phyloP scores from a whole-genome alignment of 2,797 vertebrate species.

The Enteromius trimaculatus region DNA sequence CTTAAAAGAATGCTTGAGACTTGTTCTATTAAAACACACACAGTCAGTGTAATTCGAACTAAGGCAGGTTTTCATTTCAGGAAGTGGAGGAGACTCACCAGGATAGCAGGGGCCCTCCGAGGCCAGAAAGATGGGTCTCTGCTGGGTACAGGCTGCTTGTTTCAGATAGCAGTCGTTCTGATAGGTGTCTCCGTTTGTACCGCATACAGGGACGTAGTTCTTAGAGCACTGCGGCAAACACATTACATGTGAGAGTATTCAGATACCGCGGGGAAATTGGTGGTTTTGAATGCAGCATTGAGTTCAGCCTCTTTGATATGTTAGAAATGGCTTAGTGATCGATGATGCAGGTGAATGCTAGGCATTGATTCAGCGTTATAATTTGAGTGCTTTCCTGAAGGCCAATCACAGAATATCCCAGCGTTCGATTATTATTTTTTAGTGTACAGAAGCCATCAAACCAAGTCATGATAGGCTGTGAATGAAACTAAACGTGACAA shows the following conservation, averaged over 20 bases:
- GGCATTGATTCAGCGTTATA: not conserved
- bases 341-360: constrained; percentile 7
- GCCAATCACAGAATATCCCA: not conserved
- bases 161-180: constrained; percentile 96
- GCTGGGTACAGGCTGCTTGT: constrained; percentile 93
- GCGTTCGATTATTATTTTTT: not conserved
- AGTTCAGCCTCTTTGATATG: not conserved
- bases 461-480: not conserved
- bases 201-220: constrained; percentile 93
- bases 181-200: constrained; percentile 96
- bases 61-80: not conserved
- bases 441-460: not conserved
- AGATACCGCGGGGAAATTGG: not conserved
- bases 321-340: constrained; percentile 10
- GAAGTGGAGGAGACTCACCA: constrained; percentile 78
- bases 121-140: constrained; percentile 85
- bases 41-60: constrained; percentile 27
- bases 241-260: not conserved
- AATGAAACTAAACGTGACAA: not conserved
- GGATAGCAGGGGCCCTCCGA: constrained; percentile 89
- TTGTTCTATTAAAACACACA: not conserved
- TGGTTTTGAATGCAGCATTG: not conserved
- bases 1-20: not conserved
- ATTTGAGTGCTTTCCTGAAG: not conserved
- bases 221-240: constrained; percentile 85